These are phyloP conservation scores for Litocranius walleri DNA, from an alignment of 2,113 vertebrate genomes.

Conservation along the genomic window DNA sequence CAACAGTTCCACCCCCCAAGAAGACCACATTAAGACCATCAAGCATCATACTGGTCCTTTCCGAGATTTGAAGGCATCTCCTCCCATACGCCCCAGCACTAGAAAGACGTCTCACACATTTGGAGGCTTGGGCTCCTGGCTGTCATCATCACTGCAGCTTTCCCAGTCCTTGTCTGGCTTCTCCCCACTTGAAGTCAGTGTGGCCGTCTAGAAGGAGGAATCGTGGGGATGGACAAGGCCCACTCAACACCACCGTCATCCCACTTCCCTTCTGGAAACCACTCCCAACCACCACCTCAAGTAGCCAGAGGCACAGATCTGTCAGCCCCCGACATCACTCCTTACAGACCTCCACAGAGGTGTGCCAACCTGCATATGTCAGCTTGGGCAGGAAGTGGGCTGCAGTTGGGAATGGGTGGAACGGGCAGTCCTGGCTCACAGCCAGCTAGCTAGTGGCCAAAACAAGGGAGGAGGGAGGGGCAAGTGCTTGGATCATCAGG, in stretches of 20 bases:
- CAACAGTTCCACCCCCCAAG: not conserved
- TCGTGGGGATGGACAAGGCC: not conserved
- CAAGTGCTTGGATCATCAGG: not conserved
- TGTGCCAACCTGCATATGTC: not conserved
- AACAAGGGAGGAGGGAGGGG: not conserved
- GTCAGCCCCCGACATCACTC: not conserved
- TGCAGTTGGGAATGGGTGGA: not conserved
- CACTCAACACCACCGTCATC: not conserved
- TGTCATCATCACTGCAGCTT: conserved; percentile 79
- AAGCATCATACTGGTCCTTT: not conserved
- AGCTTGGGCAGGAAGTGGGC: not conserved
- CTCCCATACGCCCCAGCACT: not conserved
- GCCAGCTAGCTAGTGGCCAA: not conserved
- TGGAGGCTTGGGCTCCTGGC: not conserved
- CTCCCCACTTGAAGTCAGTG: conserved; percentile 83
- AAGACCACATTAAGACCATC: not conserved
- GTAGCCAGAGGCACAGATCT: not conserved
- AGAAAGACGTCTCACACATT: conserved; percentile 53
- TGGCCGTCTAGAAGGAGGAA: conserved; percentile 82
- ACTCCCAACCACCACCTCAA: not conserved
- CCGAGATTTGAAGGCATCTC: not conserved
- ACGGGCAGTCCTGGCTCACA: not conserved
- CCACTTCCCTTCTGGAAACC: not conserved
- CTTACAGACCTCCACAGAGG: not conserved
- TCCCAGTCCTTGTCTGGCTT: conserved; percentile 69